Evolutionary conservation across 2,113 vertebrate species (phyloP).

Genomic region (Daboia siamensis): DNA sequence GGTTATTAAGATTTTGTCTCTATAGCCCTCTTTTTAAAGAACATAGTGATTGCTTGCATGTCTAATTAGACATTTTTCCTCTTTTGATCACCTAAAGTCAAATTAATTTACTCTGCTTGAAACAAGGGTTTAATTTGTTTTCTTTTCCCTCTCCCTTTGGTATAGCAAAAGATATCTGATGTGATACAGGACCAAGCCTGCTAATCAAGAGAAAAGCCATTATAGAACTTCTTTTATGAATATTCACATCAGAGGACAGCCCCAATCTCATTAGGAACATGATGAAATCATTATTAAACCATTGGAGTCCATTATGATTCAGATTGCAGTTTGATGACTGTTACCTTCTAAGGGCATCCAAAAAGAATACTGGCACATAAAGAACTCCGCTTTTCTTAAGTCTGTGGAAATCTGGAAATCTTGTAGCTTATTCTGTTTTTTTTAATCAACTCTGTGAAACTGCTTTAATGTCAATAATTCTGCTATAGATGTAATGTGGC

Average conservation of each 20-base stretch:
- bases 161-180: slow-evolving; percentile 57
- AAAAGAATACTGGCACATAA: slow-evolving; percentile 43
- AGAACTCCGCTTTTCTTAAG: slow-evolving; percentile 38
- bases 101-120: slow-evolving; percentile 77
- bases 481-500: slow-evolving; percentile 39
- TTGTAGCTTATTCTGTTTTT: slow-evolving; percentile 46
- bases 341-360: slow-evolving; percentile 45
- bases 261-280: slow-evolving; percentile 48
- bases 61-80: slow-evolving; percentile 74
- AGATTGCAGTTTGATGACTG: slow-evolving; percentile 50
- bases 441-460: slow-evolving; percentile 4
- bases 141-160: slow-evolving; percentile 18
- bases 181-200: slow-evolving; percentile 58
- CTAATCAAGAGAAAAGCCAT: slow-evolving; percentile 51
- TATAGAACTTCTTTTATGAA: slow-evolving; percentile 52
- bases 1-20: slow-evolving; percentile 68
- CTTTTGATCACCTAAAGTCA: slow-evolving; percentile 74
- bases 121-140: slow-evolving; percentile 75
- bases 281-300: slow-evolving; percentile 56
- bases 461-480: slow-evolving; percentile 43
- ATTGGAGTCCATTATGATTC: slow-evolving; percentile 61
- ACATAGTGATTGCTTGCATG: slow-evolving; percentile 58
- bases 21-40: slow-evolving; percentile 63
- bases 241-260: slow-evolving; percentile 57
- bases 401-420: slow-evolving; percentile 36